Base-by-base conservation (phyloP, 2,888 invertebrate species). In the Tubulanus polymorphus region DNA sequence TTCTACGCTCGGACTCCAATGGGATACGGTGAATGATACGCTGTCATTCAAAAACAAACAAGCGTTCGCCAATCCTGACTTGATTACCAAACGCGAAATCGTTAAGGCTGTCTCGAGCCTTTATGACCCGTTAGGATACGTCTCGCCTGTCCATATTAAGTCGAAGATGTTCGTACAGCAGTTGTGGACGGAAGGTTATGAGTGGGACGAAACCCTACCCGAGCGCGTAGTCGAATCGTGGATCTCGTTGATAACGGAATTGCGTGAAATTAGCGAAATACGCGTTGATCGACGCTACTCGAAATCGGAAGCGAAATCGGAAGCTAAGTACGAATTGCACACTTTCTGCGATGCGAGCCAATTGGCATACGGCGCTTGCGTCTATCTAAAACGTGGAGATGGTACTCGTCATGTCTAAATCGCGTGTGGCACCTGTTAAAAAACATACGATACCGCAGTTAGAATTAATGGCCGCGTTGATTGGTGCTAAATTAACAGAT, bases 401-500 rank as follows among this genome's bases (percentile, higher is more conserved):
- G 41, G 29, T 26, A 37, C 41, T 61, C 1, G 28, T 61, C 12
- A 58, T 61, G 41, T 26, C 57, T 1, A 61, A 58, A 20, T 48
- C 57, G 25, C 46, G 55, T 35, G 25, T 61, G 20, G 46, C 55
- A 5, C 57, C 56, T 28, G 30, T 48, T 12, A 57, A 55, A 32
- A 12, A 45, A 10, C 30, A 56, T 18, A 54, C 56, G 2, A 57
- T 62, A 20, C 59, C 55, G 25, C 35, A 51, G 25, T 48, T 60
- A n/a, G 60, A 58, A 35, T 29, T 61, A 30, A 50, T 59, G 51
- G 59, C 51, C 8, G 54, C 41, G 20, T 26, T 57, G 28, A 18
- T 53, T 26, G 53, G 56, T 37, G 41, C 37, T 1, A 15, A 52
- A 47, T 37, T 51, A 28, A n/a, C 35, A 5, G 45, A 6, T 15